These are phyloP conservation scores for Prionace glauca DNA, from an alignment of 2,797 vertebrate species.

Conservation along the genomic window DNA sequence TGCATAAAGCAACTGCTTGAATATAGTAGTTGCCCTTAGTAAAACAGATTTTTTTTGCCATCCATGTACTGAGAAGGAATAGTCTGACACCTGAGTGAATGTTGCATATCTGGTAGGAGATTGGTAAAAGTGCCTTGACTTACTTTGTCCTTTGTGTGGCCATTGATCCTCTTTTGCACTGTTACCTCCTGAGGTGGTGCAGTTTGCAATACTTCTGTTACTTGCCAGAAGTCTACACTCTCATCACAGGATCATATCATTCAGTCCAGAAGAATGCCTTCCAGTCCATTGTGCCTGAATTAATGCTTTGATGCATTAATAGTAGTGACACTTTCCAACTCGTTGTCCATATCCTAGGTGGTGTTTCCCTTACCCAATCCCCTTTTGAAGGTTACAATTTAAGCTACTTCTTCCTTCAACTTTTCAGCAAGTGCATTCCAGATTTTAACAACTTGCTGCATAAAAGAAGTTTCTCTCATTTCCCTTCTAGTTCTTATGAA, in stretches of 20 bases:
- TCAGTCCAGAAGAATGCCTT: background rate
- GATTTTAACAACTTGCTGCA: background rate
- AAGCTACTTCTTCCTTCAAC: background rate
- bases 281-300: background rate
- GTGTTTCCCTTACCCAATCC: background rate
- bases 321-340: background rate
- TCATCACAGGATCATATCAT: background rate
- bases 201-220: background rate
- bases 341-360: background rate
- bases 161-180: background rate
- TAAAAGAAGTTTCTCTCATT: background rate
- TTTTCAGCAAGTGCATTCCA: background rate
- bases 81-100: background rate
- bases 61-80: background rate
- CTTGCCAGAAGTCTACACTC: background rate
- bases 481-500: no score
- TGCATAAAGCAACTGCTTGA: background rate
- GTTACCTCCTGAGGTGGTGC: background rate
- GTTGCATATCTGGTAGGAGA: background rate
- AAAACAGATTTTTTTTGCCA: background rate
- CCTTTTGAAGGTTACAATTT: background rate
- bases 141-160: background rate
- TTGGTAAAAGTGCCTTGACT: background rate
- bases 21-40: background rate
- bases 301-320: background rate